Conservation (phyloP, 2,113 vertebrate genomes). For the Periophthalmodon schlosseri region DNA sequence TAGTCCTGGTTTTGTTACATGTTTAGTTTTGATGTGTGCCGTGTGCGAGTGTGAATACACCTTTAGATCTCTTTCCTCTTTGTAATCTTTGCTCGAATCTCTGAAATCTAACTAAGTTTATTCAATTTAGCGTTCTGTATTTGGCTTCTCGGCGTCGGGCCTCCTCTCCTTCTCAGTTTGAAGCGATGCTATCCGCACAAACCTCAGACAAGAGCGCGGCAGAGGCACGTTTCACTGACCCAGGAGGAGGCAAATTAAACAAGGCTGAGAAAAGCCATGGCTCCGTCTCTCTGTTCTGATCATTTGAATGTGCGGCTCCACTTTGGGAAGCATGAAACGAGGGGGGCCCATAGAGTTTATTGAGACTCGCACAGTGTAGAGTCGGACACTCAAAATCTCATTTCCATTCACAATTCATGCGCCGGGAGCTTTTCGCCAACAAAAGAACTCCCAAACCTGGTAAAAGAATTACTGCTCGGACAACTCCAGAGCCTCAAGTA, state of each 20-base stretch:
- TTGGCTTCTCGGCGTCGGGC: background rate
- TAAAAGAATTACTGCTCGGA: conserved; percentile 21
- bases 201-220: conserved; percentile 54
- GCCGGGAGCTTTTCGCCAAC: conserved; percentile 24
- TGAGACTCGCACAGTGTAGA: conserved; percentile 51
- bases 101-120: background rate
- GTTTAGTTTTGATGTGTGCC: background rate
- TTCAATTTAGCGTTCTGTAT: background rate
- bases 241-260: conserved; percentile 68
- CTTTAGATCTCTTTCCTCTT: background rate
- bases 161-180: conserved; percentile 13
- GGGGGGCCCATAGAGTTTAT: conserved; percentile 53
- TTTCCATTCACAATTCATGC: conserved; percentile 59
- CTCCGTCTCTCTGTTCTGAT: conserved; percentile 50
- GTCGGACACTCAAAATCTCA: conserved; percentile 55
- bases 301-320: conserved; percentile 66
- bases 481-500: background rate
- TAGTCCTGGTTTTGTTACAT: no score
- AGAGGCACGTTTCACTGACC: conserved; percentile 47
- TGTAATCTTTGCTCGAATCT: background rate
- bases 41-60: no score
- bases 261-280: conserved; percentile 54
- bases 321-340: conserved; percentile 70
- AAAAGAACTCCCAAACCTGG: conserved; percentile 37
- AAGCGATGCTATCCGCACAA: conserved; percentile 36